phyloP scores from a whole-genome alignment of 1,140 invertebrate genomes.

The Dinoponera quadriceps region DNA sequence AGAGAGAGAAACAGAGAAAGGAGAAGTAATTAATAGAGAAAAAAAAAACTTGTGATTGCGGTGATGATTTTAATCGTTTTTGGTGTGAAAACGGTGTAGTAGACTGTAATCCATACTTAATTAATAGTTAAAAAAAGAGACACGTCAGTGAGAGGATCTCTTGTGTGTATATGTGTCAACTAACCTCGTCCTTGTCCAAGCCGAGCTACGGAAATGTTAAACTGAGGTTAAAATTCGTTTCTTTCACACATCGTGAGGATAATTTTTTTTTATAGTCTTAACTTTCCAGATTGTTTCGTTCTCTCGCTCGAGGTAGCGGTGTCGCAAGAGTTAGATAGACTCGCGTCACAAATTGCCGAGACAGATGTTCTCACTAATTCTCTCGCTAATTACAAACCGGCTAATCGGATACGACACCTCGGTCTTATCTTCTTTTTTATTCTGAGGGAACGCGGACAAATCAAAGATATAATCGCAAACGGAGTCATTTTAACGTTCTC shows the following conservation, averaged over 20 bases:
- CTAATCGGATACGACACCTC: constrained; percentile 9
- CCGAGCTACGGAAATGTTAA: constrained; percentile 91
- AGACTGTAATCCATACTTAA: constrained; percentile 65
- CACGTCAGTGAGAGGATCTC: constrained; percentile 75
- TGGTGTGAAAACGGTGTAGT: constrained; percentile 67
- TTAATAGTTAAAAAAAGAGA: constrained; percentile 57
- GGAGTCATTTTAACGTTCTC: constrained; percentile 8
- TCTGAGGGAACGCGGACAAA: neutral
- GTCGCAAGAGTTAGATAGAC: neutral
- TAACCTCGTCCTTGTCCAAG: constrained; percentile 95
- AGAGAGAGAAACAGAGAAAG: constrained; percentile 57
- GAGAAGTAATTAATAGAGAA: constrained; percentile 60
- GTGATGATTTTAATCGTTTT: constrained; percentile 72
- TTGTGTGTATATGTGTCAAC: constrained; percentile 81
- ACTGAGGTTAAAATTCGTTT: constrained; percentile 83
- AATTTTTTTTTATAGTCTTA: constrained; percentile 62
- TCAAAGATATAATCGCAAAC: constrained; percentile 27
- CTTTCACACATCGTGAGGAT: constrained; percentile 62
- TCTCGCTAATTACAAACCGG: constrained; percentile 8
- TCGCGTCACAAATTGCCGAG: constrained; percentile 23
- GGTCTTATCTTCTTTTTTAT: neutral
- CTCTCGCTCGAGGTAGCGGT: neutral
- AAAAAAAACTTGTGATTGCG: constrained; percentile 78
- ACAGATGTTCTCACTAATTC: constrained; percentile 26
- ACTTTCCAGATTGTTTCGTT: constrained; percentile 16